Percentiles rank a stretch among this genome's conserved stretches.
Evolutionary conservation across 2,113 vertebrate genomes (phyloP).

Genomic region (Anseranas semipalmata): DNA sequence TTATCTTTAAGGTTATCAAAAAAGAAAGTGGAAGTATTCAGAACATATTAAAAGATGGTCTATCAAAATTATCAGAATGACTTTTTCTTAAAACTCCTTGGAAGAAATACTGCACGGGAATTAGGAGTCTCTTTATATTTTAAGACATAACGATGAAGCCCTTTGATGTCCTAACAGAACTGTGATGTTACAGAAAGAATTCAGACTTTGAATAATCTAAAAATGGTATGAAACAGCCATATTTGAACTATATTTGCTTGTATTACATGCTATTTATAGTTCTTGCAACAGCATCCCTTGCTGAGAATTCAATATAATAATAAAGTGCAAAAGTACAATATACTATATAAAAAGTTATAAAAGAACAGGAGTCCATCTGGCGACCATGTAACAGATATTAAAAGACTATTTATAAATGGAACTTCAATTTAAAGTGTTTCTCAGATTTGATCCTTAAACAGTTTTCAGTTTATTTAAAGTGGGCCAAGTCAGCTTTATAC

Average conservation of each 20-base stretch:
- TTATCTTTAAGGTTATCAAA: background rate
- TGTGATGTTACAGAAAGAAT: background rate
- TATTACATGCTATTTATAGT: conserved; percentile 55
- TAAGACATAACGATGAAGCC: background rate
- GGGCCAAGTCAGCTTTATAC: conserved; percentile 18
- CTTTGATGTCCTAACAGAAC: background rate
- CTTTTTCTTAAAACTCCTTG: background rate
- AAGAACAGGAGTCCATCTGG: conserved; percentile 73
- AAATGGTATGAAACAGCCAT: background rate
- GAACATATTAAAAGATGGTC: background rate
- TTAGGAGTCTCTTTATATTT: background rate
- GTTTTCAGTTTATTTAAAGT: conserved; percentile 20
- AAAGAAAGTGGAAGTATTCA: background rate
- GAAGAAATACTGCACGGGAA: background rate
- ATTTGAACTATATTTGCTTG: conserved; percentile 23
- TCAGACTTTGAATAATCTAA: background rate
- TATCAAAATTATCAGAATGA: background rate
- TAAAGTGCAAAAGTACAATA: conserved; percentile 53
- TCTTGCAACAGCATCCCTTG: conserved; percentile 46
- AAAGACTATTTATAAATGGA: conserved; percentile 56
- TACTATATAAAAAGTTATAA: conserved; percentile 31
- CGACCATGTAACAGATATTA: conserved; percentile 65
- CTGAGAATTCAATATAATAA: conserved; percentile 36
- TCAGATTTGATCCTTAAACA: conserved; percentile 37
- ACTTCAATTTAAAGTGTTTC: conserved; percentile 59